Percentiles rank a stretch among this genome's conserved stretches.
Conservation (phyloP, 2,797 vertebrate species). For the Poeciliopsis turneri region DNA sequence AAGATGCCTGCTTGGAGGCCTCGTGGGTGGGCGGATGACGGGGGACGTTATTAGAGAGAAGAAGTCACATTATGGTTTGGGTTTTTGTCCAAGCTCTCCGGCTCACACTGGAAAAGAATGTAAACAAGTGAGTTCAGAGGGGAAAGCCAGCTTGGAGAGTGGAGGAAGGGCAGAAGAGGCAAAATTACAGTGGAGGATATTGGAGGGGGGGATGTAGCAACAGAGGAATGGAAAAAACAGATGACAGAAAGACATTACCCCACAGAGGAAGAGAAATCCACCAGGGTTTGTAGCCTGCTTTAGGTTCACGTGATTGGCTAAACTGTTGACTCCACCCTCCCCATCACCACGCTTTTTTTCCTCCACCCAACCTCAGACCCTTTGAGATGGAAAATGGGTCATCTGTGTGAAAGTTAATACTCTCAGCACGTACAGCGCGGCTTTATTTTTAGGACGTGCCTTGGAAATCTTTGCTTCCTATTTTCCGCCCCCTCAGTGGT, state of each 20-base stretch:
- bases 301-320: slow-evolving; percentile 75
- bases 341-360: slow-evolving; percentile 27
- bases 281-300: slow-evolving; percentile 78
- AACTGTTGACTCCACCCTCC: slow-evolving; percentile 26
- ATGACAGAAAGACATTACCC: slow-evolving; percentile 64
- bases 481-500: slow-evolving; percentile 42
- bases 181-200: slow-evolving; percentile 23
- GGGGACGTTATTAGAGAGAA: slow-evolving; percentile 57
- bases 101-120: slow-evolving; percentile 64
- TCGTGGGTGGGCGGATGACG: slow-evolving; percentile 8
- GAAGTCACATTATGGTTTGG: slow-evolving; percentile 22
- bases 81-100: slow-evolving; percentile 56
- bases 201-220: slow-evolving; percentile 10
- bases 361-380: slow-evolving; percentile 68
- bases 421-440: slow-evolving; percentile 75
- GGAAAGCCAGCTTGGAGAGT: slow-evolving; percentile 11
- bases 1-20: slow-evolving; percentile 46
- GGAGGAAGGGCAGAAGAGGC: slow-evolving; percentile 44
- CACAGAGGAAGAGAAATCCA: slow-evolving; percentile 65
- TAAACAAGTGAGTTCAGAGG: slow-evolving; percentile 67
- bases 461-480: slow-evolving; percentile 62
- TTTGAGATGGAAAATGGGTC: slow-evolving; percentile 83
- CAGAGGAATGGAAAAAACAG: slow-evolving; percentile 64
- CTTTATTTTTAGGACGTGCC: slow-evolving; percentile 83
- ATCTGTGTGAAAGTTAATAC: slow-evolving; percentile 80